These are phyloP conservation scores for Gastrophryne carolinensis DNA, from an alignment of 2,797 vertebrate species.

Conservation along the genomic window DNA sequence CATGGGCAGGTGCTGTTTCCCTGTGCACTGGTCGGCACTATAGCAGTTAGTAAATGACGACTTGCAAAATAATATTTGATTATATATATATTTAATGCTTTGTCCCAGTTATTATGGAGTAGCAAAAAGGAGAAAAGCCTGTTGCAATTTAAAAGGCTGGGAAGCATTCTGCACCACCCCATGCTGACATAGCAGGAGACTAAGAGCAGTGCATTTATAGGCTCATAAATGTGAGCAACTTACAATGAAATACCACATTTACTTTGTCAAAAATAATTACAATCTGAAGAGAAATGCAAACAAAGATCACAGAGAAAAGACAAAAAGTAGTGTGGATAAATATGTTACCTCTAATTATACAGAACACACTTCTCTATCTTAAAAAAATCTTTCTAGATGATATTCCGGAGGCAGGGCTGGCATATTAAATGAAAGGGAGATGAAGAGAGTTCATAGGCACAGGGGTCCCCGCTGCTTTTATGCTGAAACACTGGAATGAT, in stretches of 20 bases:
- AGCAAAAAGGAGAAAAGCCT: neutral
- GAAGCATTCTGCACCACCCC: neutral
- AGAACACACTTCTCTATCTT: neutral
- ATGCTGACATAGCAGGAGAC: conserved; percentile 18
- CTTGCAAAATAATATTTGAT: too few relatives aligned
- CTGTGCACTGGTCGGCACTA: too few relatives aligned
- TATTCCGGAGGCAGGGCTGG: neutral
- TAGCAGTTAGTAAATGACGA: too few relatives aligned
- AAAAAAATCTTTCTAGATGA: neutral
- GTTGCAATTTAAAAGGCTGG: neutral
- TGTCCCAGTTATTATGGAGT: too few relatives aligned
- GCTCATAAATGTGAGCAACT: neutral
- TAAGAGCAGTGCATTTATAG: conserved; percentile 9
- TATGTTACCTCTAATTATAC: neutral
- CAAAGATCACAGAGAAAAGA: neutral
- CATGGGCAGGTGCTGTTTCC: too few relatives aligned
- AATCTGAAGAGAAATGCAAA: neutral
- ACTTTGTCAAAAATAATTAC: conserved; percentile 25
- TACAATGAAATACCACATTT: neutral
- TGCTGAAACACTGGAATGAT: conserved; percentile 27
- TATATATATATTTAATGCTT: too few relatives aligned
- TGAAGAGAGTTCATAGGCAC: neutral
- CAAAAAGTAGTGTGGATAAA: neutral
- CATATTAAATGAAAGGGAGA: conserved; percentile 3
- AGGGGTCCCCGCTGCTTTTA: conserved; percentile 1